phyloP scores from a whole-genome alignment of 2,888 invertebrate species.

The Pristionchus entomophagus region DNA sequence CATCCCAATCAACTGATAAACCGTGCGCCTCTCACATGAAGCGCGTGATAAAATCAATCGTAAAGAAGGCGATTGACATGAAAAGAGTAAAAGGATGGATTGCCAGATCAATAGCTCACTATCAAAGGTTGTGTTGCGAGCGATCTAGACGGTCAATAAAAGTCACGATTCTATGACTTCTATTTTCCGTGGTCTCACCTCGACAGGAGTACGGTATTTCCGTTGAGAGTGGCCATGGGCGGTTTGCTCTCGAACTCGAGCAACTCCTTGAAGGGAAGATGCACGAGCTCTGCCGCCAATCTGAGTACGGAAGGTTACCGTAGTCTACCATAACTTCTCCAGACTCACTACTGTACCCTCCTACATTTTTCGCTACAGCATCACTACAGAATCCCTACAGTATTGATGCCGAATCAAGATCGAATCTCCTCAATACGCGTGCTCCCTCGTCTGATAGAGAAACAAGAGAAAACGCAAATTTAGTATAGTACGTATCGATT shows the following conservation, averaged over 20 bases:
- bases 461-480: no score
- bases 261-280: conserved; percentile 41
- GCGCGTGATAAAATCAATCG: background rate
- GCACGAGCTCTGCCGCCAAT: conserved; percentile 36
- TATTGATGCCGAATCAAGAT: no score
- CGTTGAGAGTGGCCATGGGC: conserved; percentile 10
- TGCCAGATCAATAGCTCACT: background rate
- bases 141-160: no score
- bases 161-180: no score
- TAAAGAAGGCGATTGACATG: background rate
- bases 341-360: no score
- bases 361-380: no score
- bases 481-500: no score
- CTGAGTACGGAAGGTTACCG: background rate
- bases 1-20: background rate
- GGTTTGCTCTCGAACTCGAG: conserved; percentile 24
- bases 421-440: no score
- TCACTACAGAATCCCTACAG: no score
- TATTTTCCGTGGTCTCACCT: no score
- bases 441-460: no score
- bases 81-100: background rate
- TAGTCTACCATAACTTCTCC: background rate
- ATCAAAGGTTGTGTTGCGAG: no score
- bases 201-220: conserved; percentile 35
- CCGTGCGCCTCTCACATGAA: background rate